Evolutionary conservation across 2,888 invertebrate genomes (phyloP).

Genomic region (Macrophya alboannulata): DNA sequence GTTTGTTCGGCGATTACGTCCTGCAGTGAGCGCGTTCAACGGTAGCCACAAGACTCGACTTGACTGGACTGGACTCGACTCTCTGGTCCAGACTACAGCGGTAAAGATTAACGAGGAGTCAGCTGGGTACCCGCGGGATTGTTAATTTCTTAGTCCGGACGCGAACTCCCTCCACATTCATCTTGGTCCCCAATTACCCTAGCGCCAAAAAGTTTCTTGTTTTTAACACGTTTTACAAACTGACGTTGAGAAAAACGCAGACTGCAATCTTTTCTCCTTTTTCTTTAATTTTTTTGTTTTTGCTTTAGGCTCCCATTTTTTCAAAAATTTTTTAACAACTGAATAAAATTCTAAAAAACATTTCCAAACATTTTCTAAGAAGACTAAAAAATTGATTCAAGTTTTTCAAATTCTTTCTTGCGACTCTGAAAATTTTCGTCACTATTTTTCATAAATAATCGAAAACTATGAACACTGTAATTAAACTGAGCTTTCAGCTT

Average conservation of each 20-base stretch:
- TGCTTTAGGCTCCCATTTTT: not conserved
- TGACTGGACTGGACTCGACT: conserved; percentile 53
- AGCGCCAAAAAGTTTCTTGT: conserved; percentile 57
- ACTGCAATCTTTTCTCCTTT: not conserved
- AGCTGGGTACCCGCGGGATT: conserved; percentile 72
- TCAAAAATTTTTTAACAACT: not conserved
- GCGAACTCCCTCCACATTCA: conserved; percentile 77
- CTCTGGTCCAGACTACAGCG: conserved; percentile 49
- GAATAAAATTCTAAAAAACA: too few species aligned
- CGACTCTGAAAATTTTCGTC: too few species aligned
- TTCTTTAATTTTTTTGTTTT: not conserved
- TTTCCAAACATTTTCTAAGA: too few species aligned
- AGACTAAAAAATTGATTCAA: too few species aligned
- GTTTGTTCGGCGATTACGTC: conserved; percentile 76
- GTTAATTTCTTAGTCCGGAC: conserved; percentile 77
- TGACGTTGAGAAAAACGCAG: conserved; percentile 61
- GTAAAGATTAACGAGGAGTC: conserved; percentile 75
- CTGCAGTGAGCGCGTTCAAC: conserved; percentile 74
- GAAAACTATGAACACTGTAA: too few species aligned
- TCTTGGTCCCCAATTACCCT: conserved; percentile 77
- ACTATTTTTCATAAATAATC: too few species aligned
- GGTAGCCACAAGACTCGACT: conserved; percentile 68
- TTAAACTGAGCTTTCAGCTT: not conserved
- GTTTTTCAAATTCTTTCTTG: too few species aligned
- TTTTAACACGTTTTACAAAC: conserved; percentile 61